These are phyloP conservation scores for Drosophila sp. DNA, from an alignment of 1,140 invertebrate species.

Conservation along the genomic window DNA sequence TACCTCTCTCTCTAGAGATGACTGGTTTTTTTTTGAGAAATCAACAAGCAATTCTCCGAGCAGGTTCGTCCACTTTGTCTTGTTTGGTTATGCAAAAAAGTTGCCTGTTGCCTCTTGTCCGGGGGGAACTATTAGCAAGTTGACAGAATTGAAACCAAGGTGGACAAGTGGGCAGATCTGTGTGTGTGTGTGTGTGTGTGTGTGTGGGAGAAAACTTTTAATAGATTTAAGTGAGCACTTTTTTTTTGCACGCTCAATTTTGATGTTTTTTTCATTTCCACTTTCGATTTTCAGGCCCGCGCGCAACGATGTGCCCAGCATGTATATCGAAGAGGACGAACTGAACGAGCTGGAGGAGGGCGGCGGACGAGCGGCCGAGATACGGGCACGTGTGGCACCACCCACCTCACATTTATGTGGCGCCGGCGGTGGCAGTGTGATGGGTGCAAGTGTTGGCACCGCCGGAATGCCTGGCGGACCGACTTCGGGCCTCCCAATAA, in stretches of 20 bases:
- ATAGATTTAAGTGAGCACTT: conserved; percentile 53
- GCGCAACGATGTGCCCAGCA: conserved; percentile 81
- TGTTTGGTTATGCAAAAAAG: conserved; percentile 26
- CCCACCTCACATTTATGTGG: conserved; percentile 63
- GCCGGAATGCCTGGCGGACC: conserved; percentile 25
- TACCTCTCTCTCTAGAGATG: not conserved
- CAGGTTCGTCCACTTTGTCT: conserved; percentile 31
- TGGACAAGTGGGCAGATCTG: conserved; percentile 1
- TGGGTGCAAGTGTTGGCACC: conserved; percentile 15
- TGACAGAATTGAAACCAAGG: conserved; percentile 15
- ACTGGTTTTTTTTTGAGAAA: conserved; percentile 42
- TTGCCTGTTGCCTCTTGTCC: conserved; percentile 13
- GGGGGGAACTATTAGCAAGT: conserved; percentile 73
- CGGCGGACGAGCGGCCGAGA: conserved; percentile 65
- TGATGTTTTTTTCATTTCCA: conserved; percentile 16
- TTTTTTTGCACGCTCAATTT: conserved; percentile 5
- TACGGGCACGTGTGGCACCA: conserved; percentile 67
- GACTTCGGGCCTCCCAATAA: conserved; percentile 45
- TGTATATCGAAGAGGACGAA: conserved; percentile 83
- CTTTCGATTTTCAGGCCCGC: conserved; percentile 64
- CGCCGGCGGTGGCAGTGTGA: conserved; percentile 8
- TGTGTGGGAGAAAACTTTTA: conserved; percentile 53
- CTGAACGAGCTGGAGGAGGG: conserved; percentile 78
- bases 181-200: conserved; percentile 16
- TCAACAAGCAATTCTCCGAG: conserved; percentile 24